Evolutionary conservation across 2,797 vertebrate genomes (phyloP).

Genomic region (Cirrhinus molitorella): DNA sequence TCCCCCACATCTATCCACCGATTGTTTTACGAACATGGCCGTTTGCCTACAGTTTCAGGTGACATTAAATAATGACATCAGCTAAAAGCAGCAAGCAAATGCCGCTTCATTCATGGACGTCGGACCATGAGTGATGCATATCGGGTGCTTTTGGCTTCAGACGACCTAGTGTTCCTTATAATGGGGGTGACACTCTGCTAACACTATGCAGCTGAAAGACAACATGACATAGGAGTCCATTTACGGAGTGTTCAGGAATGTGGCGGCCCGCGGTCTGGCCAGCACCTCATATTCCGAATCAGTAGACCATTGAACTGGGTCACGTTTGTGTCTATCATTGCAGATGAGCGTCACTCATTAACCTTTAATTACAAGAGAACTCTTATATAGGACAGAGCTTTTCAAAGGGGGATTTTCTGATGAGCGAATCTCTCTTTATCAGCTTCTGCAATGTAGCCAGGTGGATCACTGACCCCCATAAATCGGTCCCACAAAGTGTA

Average conservation of each 20-base stretch:
- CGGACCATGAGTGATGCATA: constrained; percentile 36
- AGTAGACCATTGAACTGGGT: constrained; percentile 54
- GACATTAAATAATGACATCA: constrained; percentile 41
- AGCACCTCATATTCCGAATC: constrained; percentile 57
- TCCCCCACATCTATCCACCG: constrained; percentile 38
- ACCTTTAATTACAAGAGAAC: constrained; percentile 56
- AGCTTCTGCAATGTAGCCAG: constrained; percentile 40
- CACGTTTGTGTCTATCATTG: constrained; percentile 45
- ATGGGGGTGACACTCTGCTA: constrained; percentile 73
- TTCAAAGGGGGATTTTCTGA: constrained; percentile 39
- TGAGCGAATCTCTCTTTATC: constrained; percentile 44
- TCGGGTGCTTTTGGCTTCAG: constrained; percentile 66
- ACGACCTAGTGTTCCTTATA: constrained; percentile 72
- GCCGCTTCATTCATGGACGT: constrained; percentile 31
- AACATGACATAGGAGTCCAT: constrained; percentile 77
- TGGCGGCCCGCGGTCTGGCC: constrained; percentile 61
- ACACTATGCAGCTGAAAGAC: constrained; percentile 79
- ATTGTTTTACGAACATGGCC: constrained; percentile 29
- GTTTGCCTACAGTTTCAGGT: constrained; percentile 16
- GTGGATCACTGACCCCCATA: constrained; percentile 51
- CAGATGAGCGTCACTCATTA: constrained; percentile 54
- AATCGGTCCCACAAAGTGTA: constrained; percentile 50
- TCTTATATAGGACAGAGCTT: constrained; percentile 41
- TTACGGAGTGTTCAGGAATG: constrained; percentile 78
- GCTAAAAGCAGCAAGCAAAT: constrained; percentile 29